Evolutionary conservation across 2,888 invertebrate species (phyloP).

Genomic region (Thumatha senex): DNA sequence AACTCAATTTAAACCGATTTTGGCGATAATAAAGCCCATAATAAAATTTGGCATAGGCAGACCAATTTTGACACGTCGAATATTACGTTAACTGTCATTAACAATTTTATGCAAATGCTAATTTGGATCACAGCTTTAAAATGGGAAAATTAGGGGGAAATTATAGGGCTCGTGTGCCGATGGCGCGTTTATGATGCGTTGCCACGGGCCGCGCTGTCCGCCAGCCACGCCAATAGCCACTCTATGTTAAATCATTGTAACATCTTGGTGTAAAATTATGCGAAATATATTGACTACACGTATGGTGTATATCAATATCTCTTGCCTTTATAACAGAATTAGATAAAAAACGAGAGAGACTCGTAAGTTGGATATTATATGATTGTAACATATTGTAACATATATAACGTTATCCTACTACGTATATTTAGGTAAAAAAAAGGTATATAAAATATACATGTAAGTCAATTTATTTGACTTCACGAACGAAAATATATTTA

Average conservation of each 20-base stretch:
- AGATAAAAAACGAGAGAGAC: slow-evolving; percentile 7
- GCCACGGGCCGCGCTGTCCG: slow-evolving; percentile 51
- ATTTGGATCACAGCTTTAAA: slow-evolving; percentile 71
- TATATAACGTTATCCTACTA: too few species aligned
- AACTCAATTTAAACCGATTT: slow-evolving; percentile 51
- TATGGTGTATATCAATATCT: slow-evolving; percentile 18
- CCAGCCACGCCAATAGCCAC: slow-evolving; percentile 24
- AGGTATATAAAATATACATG: too few species aligned
- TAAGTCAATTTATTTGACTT: too few species aligned
- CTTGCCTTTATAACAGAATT: slow-evolving; percentile 11
- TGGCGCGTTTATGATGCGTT: slow-evolving; percentile 61
- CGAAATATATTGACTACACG: slow-evolving; percentile 23
- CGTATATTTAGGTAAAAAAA: too few species aligned
- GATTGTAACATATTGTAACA: too few species aligned
- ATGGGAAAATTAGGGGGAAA: slow-evolving; percentile 73
- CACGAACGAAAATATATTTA: too few species aligned
- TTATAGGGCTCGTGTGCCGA: slow-evolving; percentile 71
- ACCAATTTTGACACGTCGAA: slow-evolving; percentile 70
- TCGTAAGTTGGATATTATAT: too few species aligned
- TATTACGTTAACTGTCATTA: slow-evolving; percentile 72
- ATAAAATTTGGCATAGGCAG: slow-evolving; percentile 59
- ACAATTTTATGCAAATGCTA: slow-evolving; percentile 79
- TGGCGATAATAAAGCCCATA: slow-evolving; percentile 56
- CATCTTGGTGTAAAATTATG: slow-evolving; percentile 40
- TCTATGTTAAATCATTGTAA: slow-evolving; percentile 34